phyloP scores from a whole-genome alignment of 2,113 vertebrate species.

The Physeter macrocephalus region DNA sequence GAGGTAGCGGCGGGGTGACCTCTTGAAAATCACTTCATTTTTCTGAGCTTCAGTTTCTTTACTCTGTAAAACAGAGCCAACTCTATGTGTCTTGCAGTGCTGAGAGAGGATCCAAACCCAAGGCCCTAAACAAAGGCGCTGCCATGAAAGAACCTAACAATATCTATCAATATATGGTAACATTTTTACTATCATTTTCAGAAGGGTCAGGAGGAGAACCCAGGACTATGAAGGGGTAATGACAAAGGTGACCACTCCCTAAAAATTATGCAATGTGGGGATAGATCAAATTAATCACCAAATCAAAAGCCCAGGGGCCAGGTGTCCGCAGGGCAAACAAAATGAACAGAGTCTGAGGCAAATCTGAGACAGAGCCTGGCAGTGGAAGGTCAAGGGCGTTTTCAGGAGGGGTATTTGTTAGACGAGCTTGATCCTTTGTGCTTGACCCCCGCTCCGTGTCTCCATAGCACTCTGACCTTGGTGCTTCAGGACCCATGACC shows the following conservation, averaged over 20 bases:
- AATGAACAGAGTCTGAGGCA: background rate
- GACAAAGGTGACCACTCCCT: background rate
- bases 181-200: background rate
- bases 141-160: background rate
- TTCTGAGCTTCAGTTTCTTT: background rate
- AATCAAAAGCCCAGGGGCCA: background rate
- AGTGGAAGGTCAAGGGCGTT: background rate
- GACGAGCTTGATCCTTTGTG: background rate
- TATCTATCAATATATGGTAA: too few species aligned
- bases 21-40: background rate
- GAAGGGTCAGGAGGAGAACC: background rate
- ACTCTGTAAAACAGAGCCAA: background rate
- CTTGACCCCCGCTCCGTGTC: accelerated
- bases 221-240: background rate
- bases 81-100: background rate
- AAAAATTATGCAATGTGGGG: background rate
- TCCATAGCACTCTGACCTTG: background rate
- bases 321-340: background rate
- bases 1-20: background rate
- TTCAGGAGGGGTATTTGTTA: accelerated
- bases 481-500: background rate
- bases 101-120: background rate
- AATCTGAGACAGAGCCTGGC: background rate
- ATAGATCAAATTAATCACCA: background rate
- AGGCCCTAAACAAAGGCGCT: background rate